Base-by-base conservation (phyloP, 2,113 vertebrate genomes). In the Melanotaenia duboulayi region DNA sequence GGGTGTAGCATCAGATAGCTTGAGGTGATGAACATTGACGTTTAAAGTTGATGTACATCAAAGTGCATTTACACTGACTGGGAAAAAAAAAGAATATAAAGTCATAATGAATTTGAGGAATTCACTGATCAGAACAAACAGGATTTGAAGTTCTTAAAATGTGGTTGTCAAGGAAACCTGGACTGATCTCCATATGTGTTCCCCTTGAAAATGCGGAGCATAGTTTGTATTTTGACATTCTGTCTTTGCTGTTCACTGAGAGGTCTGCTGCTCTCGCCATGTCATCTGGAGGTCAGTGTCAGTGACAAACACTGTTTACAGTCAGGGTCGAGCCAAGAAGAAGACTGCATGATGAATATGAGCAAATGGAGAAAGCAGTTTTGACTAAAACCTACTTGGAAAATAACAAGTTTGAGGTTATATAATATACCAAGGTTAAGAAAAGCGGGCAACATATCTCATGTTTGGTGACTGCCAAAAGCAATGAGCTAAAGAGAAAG, bases 101-200 rank as follows among this genome's bases (percentile, higher is more conserved):
- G 14, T 44, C 4, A 32, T 14, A 0, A 11, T 0, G 10, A 57
- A 20, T 52, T 40, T 52, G 20, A 50, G 44, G 46, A 82, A n/a
- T 48, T 71, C 7, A 19, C 7, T 56, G 44, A 80, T 68, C 42
- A 69, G 73, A 64, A 51, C 35, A 49, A 52, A 58, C 54, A 55
- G 28, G 55, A 48, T 22, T 4, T 7, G 13, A 63, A 69, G n/a
- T 81, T 71, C 57, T 60, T 57, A 37, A 89, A 81, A 87, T 84
- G 71, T 67, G 66, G 90, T 92, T 87, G 88, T 89, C 89, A 87
- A 69, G 89, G 89, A 84, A 93, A 92, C 88, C 78, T 23, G 9
- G 57, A 46, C 40, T 52, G 54, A 85, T 90, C 75, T 84, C 60
- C 49, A 84, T 74, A 59, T 78, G 55, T 79, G 80, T 71, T 62